Base-by-base conservation (phyloP, 2,888 invertebrate genomes). In the Bugula neritina region DNA sequence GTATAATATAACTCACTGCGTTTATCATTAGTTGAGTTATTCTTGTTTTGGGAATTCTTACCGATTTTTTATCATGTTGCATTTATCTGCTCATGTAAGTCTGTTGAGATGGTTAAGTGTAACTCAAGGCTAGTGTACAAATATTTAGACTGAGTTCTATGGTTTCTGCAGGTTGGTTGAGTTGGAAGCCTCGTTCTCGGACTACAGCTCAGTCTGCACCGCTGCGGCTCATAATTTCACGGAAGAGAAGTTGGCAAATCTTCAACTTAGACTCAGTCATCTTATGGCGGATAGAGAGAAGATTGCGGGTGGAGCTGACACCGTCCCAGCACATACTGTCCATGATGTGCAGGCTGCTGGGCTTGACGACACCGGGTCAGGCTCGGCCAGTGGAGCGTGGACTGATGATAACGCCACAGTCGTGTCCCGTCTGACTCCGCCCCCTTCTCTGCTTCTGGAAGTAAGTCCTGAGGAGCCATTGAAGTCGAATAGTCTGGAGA, bases 401-500 rank as follows among this genome's bases (percentile, higher is more conserved):
- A 31, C 21, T 13, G 27, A 27, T 10, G 21, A 21, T 21, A 25
- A 21, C n/a, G 21, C 10, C 27, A 21, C 63, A 17, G 63, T 63
- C 21, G 27, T 31, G 2, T 63, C 63, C 27, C 2, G 10, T 13
- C 34, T 63, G 3, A 63, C 29, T 63, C 55, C 55, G 5, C 55
- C 55, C 5, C 55, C 55, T 5, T 17, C 55, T 23, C 23, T 55
- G 25, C 23, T 55, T 17, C 34, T 63, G 17, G 43, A 43, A 10
- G 43, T 17, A 17, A 27, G 31, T 63, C 13, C 25, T 2, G 63
- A 21, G 29, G 63, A 34, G 10, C 31, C 63, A 5, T 31, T 25
- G 31, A 63, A 63, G 34, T 63, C 63, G 27, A 63, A 31, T 31
- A 63, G 63, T 31, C 27, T 63, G 63, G 63, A 63, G 31, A 63